Base-by-base conservation (phyloP, 2,888 invertebrate genomes). In the Ecdyonurus torrentis region DNA sequence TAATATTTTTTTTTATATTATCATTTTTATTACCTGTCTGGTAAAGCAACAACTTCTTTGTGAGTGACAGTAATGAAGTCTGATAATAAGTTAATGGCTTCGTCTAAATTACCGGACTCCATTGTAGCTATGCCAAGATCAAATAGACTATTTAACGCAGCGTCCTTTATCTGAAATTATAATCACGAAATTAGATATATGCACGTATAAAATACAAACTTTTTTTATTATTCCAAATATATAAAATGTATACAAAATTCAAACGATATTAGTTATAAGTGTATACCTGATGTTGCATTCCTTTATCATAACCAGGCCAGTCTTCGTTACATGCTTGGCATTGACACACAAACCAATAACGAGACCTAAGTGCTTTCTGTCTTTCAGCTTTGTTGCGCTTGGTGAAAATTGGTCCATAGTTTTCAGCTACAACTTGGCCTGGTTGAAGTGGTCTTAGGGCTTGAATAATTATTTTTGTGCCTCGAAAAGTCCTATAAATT, bases 391-490 rank as follows among this genome's bases (percentile, higher is more conserved):
- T 69, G 59, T 72, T 73, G 67, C 75, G 76, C 65, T 83, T 79
- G 0, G 80, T 81, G 71, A 88, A 91, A 68, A 87, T 80, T 0
- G 90, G 90, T 0, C 91, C 91, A 72, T 92, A 92, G 75, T 91
- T 91, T 70, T 91, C 91, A 0, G 86, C 83, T 0, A 91, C 80
- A n/a, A 81, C 71, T 55, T 87, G 85, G 0, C 86, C 86, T 0
- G 80, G 74, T 2, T 76, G 71, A 61, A 90, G 73, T 0, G 87
- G 85, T 2, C 86, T 80, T 0, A 80, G 78, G 0, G 88, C 82
- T 7, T 82, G 79, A 1, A 91, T 76, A 1, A 91, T 82, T 61
- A 92, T 82, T 63, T 81, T 81, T 64, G 83, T 83, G 0, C 89
- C 89, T 50, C 83, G 79, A 70, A 89, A 91, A 73, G 86, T 86